Evolutionary conservation across 2,888 invertebrate genomes (phyloP), one percentile per base, ranked within the genome.

Genomic region (Erannis defoliaria): DNA sequence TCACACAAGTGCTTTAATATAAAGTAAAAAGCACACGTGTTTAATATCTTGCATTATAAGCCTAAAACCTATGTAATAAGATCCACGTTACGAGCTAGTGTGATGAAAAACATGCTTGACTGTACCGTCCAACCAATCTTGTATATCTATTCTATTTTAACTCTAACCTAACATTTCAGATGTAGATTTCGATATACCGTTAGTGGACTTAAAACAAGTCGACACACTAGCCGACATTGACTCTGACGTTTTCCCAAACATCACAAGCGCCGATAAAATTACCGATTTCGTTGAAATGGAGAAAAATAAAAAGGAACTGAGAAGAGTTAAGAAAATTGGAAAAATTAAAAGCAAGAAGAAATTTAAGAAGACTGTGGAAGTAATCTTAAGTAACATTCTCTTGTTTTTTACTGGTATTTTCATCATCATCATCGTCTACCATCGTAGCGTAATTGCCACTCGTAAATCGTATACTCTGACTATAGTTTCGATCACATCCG

Each of bases 261-360:
- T 23, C 1, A 19, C 37, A 2, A 18, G 12, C 23, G 9, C 9
- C 6, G 19, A 12, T 10, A 12, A 48, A 40, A 14, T 8, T 2
- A 35, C 26, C 1, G 6, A 38, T 23, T 8, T 9, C 1, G 10
- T 23, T 1, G 14, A 40, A 51, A 40, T 40, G 9, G 40, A 51
- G 40, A 51, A 42, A 29, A 48, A 57, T 29, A 53, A 53, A 12
- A 37, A 37, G 10, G 46, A 48, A 23, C 3, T 21, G 5, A 55
- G 51, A 51, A 45, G 37, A 57, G 19, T 19, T 14, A 37, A 50
- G 35, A 19, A 57, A 14, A 8, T 51, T 53, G 35, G 59, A 46
- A 51, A 63, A 35, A 29, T 60, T 5, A 71, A 63, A 19, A 48
- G 31, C 2, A 71, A 65, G 56, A 68, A 64, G 33, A 56, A 55